Evolutionary conservation across 2,797 vertebrate genomes (phyloP).

Genomic region (Natrix natrix): DNA sequence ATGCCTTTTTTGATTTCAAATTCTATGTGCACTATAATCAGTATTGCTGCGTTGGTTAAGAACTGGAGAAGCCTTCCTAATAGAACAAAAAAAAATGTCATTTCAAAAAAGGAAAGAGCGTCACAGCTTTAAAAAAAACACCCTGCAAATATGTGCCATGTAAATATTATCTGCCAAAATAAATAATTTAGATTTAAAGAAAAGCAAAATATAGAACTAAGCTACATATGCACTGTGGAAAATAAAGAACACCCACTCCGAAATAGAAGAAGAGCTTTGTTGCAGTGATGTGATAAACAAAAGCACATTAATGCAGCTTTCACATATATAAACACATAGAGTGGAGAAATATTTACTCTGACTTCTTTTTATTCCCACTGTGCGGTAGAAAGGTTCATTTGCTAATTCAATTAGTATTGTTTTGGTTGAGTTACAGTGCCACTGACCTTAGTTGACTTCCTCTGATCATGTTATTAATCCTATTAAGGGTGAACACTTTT

Average conservation of each 20-base stretch:
- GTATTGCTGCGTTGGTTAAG: not conserved
- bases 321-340: not conserved
- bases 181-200: not conserved
- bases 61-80: not conserved
- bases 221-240: not conserved
- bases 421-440: not conserved
- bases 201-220: not conserved
- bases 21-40: not conserved
- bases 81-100: not conserved
- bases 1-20: not conserved
- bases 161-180: not conserved
- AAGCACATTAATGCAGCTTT: not conserved
- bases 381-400: not conserved
- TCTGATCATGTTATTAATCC: constrained; percentile 28
- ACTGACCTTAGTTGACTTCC: constrained; percentile 35
- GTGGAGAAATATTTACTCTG: not conserved
- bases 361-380: not conserved
- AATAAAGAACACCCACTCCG: not conserved
- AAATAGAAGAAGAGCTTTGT: not conserved
- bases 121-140: not conserved
- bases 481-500: not conserved
- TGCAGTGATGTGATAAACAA: not conserved
- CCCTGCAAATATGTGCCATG: not conserved
- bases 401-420: constrained; percentile 33
- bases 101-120: not conserved